Percentiles rank a stretch among this genome's conserved stretches.
These are phyloP conservation scores for Apeira syringaria DNA, from an alignment of 2,888 invertebrate genomes.

Conservation along the genomic window DNA sequence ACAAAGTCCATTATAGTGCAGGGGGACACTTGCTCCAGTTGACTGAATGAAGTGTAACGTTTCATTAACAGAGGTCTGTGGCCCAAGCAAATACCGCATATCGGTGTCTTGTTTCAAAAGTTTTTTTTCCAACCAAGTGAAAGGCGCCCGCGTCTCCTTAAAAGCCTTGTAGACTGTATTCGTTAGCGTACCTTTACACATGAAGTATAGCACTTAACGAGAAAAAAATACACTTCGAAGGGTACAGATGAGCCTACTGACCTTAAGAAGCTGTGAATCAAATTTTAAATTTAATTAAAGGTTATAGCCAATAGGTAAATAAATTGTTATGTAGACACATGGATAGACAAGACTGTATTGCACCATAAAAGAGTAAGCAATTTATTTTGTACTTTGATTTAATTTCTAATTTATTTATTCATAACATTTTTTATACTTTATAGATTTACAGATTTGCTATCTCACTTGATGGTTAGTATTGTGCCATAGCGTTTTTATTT, in stretches of 20 bases:
- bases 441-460: too few species aligned
- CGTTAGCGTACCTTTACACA: conserved; percentile 63
- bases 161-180: conserved; percentile 73
- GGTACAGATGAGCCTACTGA: conserved; percentile 8
- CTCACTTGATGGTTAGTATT: too few species aligned
- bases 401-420: too few species aligned
- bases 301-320: neutral
- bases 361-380: too few species aligned
- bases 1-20: conserved; percentile 39
- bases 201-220: conserved; percentile 53
- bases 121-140: conserved; percentile 62
- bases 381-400: too few species aligned
- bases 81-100: conserved; percentile 56
- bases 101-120: conserved; percentile 74
- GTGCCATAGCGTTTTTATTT: too few species aligned
- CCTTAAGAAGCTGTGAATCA: neutral
- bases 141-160: conserved; percentile 74
- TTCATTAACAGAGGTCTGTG: conserved; percentile 66
- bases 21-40: conserved; percentile 55
- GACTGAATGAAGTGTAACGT: conserved; percentile 72
- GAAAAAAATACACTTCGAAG: conserved; percentile 35
- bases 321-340: conserved; percentile 5
- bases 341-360: too few species aligned
- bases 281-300: too few species aligned
- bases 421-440: too few species aligned